phyloP scores from a whole-genome alignment of 2,113 vertebrate genomes.

The Phainopepla nitens region DNA sequence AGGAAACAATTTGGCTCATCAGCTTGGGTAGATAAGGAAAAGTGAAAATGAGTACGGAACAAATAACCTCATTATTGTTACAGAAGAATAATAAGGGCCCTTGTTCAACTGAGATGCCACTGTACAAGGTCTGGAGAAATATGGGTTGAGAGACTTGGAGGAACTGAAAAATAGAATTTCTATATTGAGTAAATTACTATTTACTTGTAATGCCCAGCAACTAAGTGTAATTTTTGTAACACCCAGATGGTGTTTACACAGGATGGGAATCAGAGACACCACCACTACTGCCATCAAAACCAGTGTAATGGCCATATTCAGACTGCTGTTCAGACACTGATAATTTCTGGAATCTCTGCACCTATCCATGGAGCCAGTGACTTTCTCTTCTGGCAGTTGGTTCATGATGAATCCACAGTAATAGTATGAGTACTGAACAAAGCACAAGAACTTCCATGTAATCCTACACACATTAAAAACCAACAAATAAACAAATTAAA shows the following conservation, averaged over 20 bases:
- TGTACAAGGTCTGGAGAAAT: not conserved
- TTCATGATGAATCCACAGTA: not conserved
- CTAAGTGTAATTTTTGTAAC: not conserved
- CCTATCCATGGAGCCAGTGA: not conserved
- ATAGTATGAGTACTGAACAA: fast-evolving
- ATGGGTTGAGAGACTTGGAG: not conserved
- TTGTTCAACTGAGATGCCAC: not conserved
- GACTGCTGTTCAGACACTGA: not conserved
- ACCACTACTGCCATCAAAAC: not conserved
- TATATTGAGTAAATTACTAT: not conserved
- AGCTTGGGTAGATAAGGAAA: not conserved
- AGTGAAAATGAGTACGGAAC: not conserved
- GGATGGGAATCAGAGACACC: not conserved
- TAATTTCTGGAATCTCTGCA: not conserved
- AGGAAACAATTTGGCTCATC: not conserved
- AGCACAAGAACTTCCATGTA: not conserved
- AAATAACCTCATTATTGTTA: not conserved
- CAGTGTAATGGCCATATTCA: not conserved
- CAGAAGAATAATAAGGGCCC: not conserved
- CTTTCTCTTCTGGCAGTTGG: not conserved
- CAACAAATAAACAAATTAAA: fast-evolving
- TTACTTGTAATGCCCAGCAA: not conserved
- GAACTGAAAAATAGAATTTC: not conserved
- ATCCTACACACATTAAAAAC: not conserved
- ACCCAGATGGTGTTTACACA: not conserved